A percentile compares a stretch with the other conserved stretches of the same genome.
Conservation (phyloP, 2,797 vertebrate genomes). For the Paramormyrops hopkinsi region DNA sequence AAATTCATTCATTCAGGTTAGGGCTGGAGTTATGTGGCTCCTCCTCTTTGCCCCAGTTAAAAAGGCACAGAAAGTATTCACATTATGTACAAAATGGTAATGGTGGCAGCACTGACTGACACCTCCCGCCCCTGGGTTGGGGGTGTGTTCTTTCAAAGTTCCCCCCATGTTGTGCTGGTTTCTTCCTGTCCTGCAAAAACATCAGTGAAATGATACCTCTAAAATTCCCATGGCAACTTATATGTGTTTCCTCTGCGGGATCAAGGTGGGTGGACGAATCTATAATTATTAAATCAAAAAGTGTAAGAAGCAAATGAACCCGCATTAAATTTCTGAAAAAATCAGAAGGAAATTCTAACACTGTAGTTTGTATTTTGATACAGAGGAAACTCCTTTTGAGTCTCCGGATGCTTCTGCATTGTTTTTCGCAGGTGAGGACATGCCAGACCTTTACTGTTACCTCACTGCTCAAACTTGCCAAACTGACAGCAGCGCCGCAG, state of each 20-base stretch:
- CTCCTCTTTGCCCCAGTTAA: background rate
- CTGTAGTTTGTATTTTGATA: background rate
- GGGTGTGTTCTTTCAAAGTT: background rate
- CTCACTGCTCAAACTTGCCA: slow-evolving; percentile 48
- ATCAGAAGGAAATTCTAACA: background rate
- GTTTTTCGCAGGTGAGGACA: slow-evolving; percentile 48
- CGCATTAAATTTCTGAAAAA: background rate
- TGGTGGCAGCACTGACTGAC: background rate
- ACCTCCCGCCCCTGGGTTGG: background rate
- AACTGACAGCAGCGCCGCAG: slow-evolving; percentile 48
- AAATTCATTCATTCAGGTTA: background rate
- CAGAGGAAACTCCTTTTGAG: background rate
- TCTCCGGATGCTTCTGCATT: background rate
- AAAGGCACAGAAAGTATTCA: background rate
- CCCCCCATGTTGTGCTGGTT: background rate
- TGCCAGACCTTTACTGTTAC: slow-evolving; percentile 40
- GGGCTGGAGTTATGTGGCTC: background rate
- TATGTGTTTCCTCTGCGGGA: background rate
- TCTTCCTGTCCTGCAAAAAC: background rate
- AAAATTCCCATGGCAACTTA: background rate
- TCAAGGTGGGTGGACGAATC: background rate
- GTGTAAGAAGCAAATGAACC: background rate
- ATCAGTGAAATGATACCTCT: background rate
- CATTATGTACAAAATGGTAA: background rate
- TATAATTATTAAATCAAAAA: background rate